phyloP scores from a whole-genome alignment of 2,113 vertebrate genomes.

The Rhagologus leucostigma region DNA sequence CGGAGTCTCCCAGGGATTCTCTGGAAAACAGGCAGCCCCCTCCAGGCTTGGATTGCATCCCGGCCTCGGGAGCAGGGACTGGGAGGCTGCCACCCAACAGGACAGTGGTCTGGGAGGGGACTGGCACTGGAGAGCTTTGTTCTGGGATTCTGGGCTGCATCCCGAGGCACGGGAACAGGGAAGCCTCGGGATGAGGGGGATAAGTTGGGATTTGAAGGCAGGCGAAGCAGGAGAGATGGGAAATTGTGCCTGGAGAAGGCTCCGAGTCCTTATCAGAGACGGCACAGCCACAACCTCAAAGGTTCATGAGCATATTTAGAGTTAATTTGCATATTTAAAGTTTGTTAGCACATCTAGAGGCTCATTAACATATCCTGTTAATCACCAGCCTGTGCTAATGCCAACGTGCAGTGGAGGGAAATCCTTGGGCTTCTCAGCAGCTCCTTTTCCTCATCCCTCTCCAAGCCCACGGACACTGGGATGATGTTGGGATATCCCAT shows the following conservation, averaged over 20 bases:
- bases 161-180: accelerated
- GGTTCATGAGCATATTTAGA: neutral
- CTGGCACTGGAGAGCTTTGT: neutral
- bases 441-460: neutral
- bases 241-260: neutral
- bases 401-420: neutral
- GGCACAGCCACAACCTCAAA: neutral
- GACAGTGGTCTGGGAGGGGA: neutral
- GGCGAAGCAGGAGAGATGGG: neutral
- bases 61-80: neutral
- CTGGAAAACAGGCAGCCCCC: neutral
- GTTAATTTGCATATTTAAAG: neutral
- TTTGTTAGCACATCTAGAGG: accelerated
- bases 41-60: neutral
- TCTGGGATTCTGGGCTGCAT: neutral
- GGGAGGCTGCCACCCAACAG: neutral
- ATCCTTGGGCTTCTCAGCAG: neutral
- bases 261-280: neutral
- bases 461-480: neutral
- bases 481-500: neutral
- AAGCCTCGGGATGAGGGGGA: neutral
- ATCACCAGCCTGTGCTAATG: neutral
- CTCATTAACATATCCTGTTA: neutral
- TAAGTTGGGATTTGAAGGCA: too few species aligned
- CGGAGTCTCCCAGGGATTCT: neutral